These are phyloP conservation scores for Rhopalosiphum padi DNA, from an alignment of 1,140 invertebrate species.

Conservation along the genomic window DNA sequence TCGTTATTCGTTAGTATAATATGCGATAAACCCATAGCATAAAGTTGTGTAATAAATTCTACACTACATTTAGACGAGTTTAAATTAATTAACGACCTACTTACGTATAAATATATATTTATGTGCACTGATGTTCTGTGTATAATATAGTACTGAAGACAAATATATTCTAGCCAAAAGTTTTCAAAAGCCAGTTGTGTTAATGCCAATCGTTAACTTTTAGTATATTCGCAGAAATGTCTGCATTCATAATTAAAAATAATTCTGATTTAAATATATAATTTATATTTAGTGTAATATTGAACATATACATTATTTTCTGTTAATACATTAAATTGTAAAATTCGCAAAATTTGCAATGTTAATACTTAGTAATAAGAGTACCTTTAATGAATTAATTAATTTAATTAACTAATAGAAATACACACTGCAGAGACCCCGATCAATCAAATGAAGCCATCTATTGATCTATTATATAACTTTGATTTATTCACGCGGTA, in stretches of 20 bases:
- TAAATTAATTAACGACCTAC: constrained; percentile 38
- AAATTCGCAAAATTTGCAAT: background rate
- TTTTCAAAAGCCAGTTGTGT: constrained; percentile 27
- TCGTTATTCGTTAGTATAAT: background rate
- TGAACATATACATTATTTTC: background rate
- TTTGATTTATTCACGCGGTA: background rate
- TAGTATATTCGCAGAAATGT: background rate
- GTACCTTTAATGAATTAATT: background rate
- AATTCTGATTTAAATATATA: constrained; percentile 14
- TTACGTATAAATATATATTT: background rate
- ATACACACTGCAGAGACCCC: background rate
- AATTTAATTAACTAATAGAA: background rate
- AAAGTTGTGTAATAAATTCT: background rate
- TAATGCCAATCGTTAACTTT: constrained; percentile 17
- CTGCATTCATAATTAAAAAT: constrained; percentile 41
- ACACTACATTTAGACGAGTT: constrained; percentile 23
- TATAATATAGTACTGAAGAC: background rate
- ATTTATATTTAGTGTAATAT: background rate
- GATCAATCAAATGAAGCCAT: background rate
- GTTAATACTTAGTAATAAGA: background rate
- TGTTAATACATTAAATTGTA: background rate
- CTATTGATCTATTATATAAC: constrained; percentile 1
- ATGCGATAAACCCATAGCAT: background rate
- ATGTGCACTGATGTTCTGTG: background rate
- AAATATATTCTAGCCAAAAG: constrained; percentile 34